Evolutionary conservation across 2,888 invertebrate species (phyloP).

Genomic region (Sinotaia quadrata): DNA sequence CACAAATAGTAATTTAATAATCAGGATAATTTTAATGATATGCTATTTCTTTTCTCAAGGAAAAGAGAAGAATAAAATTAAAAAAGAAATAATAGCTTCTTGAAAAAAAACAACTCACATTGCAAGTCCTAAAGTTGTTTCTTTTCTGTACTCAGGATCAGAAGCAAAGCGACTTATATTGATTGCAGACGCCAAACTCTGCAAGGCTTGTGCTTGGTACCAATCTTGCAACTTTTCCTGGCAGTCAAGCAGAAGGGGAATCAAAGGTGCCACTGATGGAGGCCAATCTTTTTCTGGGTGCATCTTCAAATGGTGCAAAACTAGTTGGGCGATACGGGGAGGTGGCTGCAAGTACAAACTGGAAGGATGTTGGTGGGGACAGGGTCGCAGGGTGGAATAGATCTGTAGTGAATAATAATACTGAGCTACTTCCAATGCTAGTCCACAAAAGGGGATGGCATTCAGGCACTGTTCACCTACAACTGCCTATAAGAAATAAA

Average conservation of each 20-base stretch:
- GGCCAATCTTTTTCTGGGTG: conserved; percentile 50
- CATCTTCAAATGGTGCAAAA: conserved; percentile 48
- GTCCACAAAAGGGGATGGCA: conserved; percentile 68
- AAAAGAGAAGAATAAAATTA: too few species aligned
- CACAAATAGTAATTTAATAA: too few species aligned
- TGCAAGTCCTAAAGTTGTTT: conserved; percentile 75
- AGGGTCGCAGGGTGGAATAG: conserved; percentile 50
- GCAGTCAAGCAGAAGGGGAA: conserved; percentile 66
- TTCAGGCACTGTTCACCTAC: conserved; percentile 69
- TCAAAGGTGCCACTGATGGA: conserved; percentile 46
- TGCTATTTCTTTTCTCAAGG: too few species aligned
- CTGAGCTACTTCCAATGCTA: conserved; percentile 71
- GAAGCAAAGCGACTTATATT: conserved; percentile 73
- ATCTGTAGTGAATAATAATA: conserved; percentile 72
- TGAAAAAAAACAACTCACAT: conserved; percentile 72
- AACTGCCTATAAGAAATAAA: conserved; percentile 49
- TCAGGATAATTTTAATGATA: too few species aligned
- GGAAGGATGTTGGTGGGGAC: conserved; percentile 41
- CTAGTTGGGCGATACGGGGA: conserved; percentile 52
- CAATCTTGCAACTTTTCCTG: conserved; percentile 71
- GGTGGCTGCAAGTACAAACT: conserved; percentile 52
- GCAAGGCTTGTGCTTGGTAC: conserved; percentile 72
- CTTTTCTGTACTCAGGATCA: conserved; percentile 74
- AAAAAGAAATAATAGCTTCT: too few species aligned
- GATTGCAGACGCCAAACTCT: conserved; percentile 71